Conservation (phyloP, 2,797 vertebrate species). For the Coregonus sp. region DNA sequence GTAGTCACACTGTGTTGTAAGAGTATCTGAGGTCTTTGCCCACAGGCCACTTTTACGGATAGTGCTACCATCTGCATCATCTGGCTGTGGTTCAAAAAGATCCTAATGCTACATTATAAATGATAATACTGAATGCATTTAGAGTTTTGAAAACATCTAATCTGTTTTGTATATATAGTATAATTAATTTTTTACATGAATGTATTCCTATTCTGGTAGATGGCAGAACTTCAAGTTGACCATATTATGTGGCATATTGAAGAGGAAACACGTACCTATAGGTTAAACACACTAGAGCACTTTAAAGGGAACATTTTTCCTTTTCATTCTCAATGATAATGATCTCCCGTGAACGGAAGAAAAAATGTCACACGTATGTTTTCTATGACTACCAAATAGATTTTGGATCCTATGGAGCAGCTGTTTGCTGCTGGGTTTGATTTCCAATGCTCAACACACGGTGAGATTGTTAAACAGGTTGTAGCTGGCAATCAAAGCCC, state of each 20-base stretch:
- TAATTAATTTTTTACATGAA: neutral
- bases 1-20: slow-evolving; percentile 1
- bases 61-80: slow-evolving; percentile 30
- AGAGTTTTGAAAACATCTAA: neutral
- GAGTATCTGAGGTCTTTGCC: slow-evolving; percentile 27
- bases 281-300: neutral
- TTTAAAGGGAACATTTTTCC: neutral
- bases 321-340: neutral
- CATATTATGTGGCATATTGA: neutral
- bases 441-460: neutral
- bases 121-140: slow-evolving; percentile 12
- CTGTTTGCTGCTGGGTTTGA: neutral
- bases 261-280: neutral
- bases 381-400: neutral
- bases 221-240: neutral
- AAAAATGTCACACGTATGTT: neutral
- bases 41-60: slow-evolving; percentile 1
- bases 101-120: slow-evolving; percentile 22
- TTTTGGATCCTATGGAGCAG: neutral
- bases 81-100: slow-evolving; percentile 22
- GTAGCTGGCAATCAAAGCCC: slow-evolving; percentile 12
- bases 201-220: too few species aligned
- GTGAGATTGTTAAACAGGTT: neutral
- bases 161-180: neutral
- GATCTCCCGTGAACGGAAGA: neutral